A percentile compares a stretch with the other conserved stretches of the same genome.
phyloP scores from a whole-genome alignment of 2,888 invertebrate genomes.

The Mesorhabditis sp. region DNA sequence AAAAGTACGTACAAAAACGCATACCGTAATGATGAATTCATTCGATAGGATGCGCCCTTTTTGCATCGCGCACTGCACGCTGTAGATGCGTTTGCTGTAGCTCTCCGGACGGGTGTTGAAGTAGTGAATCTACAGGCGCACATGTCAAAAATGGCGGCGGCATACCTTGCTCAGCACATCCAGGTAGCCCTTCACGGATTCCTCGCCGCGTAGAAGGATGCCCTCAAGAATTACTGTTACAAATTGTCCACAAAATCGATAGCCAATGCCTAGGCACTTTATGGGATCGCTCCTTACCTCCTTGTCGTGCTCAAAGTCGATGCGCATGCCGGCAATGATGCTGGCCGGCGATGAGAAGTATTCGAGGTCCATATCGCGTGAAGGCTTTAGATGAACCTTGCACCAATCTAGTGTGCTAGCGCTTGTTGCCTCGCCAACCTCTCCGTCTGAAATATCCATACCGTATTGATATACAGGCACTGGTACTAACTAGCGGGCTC shows the following conservation, averaged over 20 bases:
- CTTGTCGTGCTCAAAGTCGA: slow-evolving; percentile 80
- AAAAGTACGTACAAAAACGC: slow-evolving; percentile 54
- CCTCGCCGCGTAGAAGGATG: slow-evolving; percentile 59
- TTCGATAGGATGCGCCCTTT: slow-evolving; percentile 84
- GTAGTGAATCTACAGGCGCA: slow-evolving; percentile 66
- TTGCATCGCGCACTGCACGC: slow-evolving; percentile 73
- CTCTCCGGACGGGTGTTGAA: slow-evolving; percentile 93
- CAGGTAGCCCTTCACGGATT: slow-evolving; percentile 59
- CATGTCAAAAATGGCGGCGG: background rate
- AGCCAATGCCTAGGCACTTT: background rate
- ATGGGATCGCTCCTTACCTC: slow-evolving; percentile 64
- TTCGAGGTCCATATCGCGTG: slow-evolving; percentile 91
- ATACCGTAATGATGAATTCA: slow-evolving; percentile 78
- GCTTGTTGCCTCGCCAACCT: slow-evolving; percentile 42
- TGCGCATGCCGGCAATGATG: slow-evolving; percentile 73
- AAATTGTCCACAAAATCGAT: too few species aligned
- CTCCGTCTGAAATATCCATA: slow-evolving; percentile 22
- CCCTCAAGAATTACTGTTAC: slow-evolving; percentile 33
- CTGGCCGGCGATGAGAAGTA: slow-evolving; percentile 76
- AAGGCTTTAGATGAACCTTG: slow-evolving; percentile 82
- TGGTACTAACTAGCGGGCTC: too few species aligned
- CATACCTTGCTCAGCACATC: slow-evolving; percentile 55
- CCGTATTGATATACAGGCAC: too few species aligned
- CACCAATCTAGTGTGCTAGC: slow-evolving; percentile 44
- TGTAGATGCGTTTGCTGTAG: slow-evolving; percentile 67